Percentiles rank a stretch among this genome's conserved stretches.
Evolutionary conservation across 2,113 vertebrate species (phyloP).

Genomic region (Campylomormyrus tamandua): DNA sequence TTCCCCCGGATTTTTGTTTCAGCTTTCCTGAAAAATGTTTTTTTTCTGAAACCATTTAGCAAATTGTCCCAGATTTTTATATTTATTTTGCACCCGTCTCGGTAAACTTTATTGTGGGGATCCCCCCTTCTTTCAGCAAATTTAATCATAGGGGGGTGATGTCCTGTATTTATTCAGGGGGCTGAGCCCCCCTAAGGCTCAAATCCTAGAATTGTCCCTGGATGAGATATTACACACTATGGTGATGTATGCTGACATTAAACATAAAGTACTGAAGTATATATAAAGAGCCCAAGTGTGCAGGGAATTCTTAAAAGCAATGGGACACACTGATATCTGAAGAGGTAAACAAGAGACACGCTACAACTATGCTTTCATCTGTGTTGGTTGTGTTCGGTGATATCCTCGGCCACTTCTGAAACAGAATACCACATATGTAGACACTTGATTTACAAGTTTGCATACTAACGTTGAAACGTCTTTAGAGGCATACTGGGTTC

Average conservation of each 20-base stretch:
- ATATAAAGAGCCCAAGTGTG: neutral
- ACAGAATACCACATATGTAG: neutral
- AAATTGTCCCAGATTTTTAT: neutral
- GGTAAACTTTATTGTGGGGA: neutral
- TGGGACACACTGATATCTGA: neutral
- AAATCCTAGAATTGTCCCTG: neutral
- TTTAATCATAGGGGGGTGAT: neutral
- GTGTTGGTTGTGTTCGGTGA: neutral
- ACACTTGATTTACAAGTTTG: neutral
- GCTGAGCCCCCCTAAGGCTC: neutral
- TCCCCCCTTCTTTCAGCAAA: neutral
- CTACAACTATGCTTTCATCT: neutral
- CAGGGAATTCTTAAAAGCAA: neutral
- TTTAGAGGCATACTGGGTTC: neutral
- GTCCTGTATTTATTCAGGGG: neutral
- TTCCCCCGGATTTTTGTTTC: neutral
- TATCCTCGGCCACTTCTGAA: neutral
- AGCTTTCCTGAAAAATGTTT: neutral
- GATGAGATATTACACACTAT: neutral
- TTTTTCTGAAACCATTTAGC: neutral
- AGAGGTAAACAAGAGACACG: neutral
- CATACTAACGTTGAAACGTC: neutral
- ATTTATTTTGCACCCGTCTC: neutral
- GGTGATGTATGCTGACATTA: neutral
- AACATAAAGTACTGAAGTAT: neutral